Evolutionary conservation across 2,113 vertebrate species (phyloP), one percentile per base, ranked within the genome.

Genomic region (Equus przewalskii): DNA sequence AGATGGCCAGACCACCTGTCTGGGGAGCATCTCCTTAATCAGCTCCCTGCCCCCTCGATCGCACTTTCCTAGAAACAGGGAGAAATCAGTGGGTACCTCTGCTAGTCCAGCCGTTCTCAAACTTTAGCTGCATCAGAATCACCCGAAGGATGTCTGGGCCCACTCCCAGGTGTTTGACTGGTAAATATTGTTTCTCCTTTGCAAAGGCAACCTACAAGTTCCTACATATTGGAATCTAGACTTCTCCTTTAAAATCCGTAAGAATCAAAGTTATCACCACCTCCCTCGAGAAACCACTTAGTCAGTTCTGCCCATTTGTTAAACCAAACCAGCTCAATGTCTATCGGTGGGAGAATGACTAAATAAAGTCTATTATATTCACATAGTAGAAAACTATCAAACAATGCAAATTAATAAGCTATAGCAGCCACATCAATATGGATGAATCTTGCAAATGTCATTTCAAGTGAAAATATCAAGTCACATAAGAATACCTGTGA

Each of bases 391-490:
- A 92, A 93, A 84, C 30, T 44, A 10, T 54, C 46, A 94, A 56
- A 56, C 41, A 96, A 84, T 60, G 30, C 85, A 93, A 94, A 82
- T 96, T 62, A 85, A 60, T 65, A 69, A 84, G 54, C n/a, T 16
- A 26, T 1, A 44, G 21, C 76, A 51, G 24, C 8, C 64, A 67
- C 16, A 62, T 51, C 51, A 70, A 73, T 79, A 72, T 91, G n/a
- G 2, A 62, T 86, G n/a, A 97, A 72, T 65, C 26, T 78, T 85
- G 88, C 0, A 85, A 72, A 76, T 44, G 33, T 46, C 19, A 69
- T 83, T 91, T 80, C 70, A 94, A 79, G 69, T 92, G 84, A 94
- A 90, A 96, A 79, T 73, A 96, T 6, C 65, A 82, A 94, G 46
- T 86, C 51, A 86, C 15, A 65, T 33, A 88, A n/a, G 26, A 90